Evolutionary conservation across 2,797 vertebrate genomes (phyloP), one percentile per base, ranked within the genome.

Genomic region (Pseudochirops corinnae): DNA sequence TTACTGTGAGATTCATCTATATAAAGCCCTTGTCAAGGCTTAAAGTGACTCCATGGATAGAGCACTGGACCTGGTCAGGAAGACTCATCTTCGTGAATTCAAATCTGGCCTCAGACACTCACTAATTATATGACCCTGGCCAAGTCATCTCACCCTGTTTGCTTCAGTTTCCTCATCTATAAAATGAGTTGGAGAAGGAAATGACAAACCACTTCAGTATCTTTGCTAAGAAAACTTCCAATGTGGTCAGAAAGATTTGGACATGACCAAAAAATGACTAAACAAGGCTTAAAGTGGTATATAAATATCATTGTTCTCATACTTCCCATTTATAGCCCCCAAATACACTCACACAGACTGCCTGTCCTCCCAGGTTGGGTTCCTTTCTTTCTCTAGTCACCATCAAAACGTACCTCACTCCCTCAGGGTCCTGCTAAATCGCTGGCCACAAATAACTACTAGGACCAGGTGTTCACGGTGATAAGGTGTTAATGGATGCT

Each of bases 401-500:
- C n/a, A 82, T 82, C 67, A 82, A 82, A 82, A 82, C 46, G n/a
- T 82, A 82, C 67, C 67, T 46, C 33, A n/a, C 16, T 74, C 62
- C 18, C 67, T 82, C 67, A 46, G 67, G n/a, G 18, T 82, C 21
- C 67, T 46, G 67, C n/a, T 82, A 24, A 82, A 46, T 82, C 46
- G n/a, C 67, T 82, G 67, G n/a, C 67, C 46, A 18, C n/a, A 82
- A 39, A 82, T 46, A 82, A 82, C n/a, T 18, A 82, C 1, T 29
- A 82, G 67, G 67, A 82, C 67, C 67, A 82, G 67, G 67, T 82
- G 67, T 82, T 39, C 46, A 82, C 46, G 39, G 67, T 46, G 67
- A 82, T 82, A 82, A 82, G 67, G 67, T 82, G 67, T 82, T 82
- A 82, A 82, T 82, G 67, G 67, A 82, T 82, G 67, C n/a, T 82